Evolutionary conservation across 2,113 vertebrate genomes (phyloP), one percentile per base, ranked within the genome.

Genomic region (Grallaria varia): DNA sequence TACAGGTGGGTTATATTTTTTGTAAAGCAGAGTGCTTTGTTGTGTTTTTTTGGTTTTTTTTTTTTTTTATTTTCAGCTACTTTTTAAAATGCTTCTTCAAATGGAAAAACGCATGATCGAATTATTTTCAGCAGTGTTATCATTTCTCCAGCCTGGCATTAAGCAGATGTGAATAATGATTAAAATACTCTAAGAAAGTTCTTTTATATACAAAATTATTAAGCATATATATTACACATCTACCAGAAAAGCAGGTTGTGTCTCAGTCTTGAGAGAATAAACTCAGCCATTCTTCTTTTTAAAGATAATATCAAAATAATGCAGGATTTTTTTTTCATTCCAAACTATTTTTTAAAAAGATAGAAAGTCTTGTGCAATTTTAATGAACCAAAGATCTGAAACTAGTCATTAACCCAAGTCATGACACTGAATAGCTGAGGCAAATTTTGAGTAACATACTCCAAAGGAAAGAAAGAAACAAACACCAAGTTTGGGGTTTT

Each of bases 61-160:
- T 52, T 25, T 39, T 53, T 42, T 74, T 52, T n/a, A 44, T 40
- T 66, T 39, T n/a, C 7, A 45, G 2, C 9, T 60, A 18, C n/a
- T 47, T 78, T 49, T 21, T 23, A 78, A 68, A 84, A 75, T 25
- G 1, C 2, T 63, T 50, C 33, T 53, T 75, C 42, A 74, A 35
- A 35, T 31, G 8, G 71, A 84, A 87, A 58, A 0, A 4, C 8
- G 35, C 3, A 6, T 28, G 4, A 58, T 0, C 56, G 2, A 49
- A 71, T 78, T 78, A 10, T 63, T 89, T 81, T 87, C 47, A 78
- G 22, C 15, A 30, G 18, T 67, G 49, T 37, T 80, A 4, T 60
- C 18, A 75, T 12, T 16, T 30, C 23, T 72, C 17, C 37, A 72
- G 1, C 4, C 33, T 44, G 10, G 12, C 3, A 69, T 56, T 64